Percentiles rank a stretch among this genome's conserved stretches.
Conservation (phyloP, 2,113 vertebrate species). For the Dipodomys stephensi region DNA sequence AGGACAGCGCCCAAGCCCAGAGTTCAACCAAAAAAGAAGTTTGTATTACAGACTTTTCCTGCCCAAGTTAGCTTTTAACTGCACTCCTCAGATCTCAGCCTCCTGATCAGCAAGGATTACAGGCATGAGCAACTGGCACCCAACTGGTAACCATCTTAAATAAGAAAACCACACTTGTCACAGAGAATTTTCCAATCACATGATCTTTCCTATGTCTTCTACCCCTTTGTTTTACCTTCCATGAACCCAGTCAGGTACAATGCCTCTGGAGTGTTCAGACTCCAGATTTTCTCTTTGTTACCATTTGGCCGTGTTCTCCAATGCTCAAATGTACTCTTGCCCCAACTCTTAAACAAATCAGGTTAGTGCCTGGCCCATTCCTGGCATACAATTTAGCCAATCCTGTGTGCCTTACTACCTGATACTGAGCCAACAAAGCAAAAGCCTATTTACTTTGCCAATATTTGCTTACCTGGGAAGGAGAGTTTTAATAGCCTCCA, state of each 20-base stretch:
- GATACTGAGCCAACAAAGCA: slow-evolving; percentile 58
- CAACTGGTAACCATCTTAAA: neutral
- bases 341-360: neutral
- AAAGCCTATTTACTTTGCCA: slow-evolving; percentile 63
- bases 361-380: slow-evolving; percentile 1
- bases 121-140: too few species aligned
- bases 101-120: too few species aligned
- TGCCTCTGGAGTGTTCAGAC: neutral
- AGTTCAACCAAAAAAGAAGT: too few species aligned
- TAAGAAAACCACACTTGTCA: neutral
- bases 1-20: too few species aligned
- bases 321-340: neutral
- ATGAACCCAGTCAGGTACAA: neutral
- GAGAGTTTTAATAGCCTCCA: slow-evolving; percentile 45
- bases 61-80: too few species aligned
- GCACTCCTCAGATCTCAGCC: too few species aligned
- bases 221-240: neutral
- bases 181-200: neutral
- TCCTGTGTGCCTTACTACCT: slow-evolving; percentile 58
- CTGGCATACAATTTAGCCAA: slow-evolving; percentile 55
- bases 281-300: neutral
- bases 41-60: too few species aligned
- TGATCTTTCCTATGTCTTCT: neutral
- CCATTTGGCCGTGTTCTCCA: neutral
- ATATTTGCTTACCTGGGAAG: slow-evolving; percentile 78